Percentiles rank a stretch among this genome's conserved stretches.
phyloP scores from a whole-genome alignment of 2,113 vertebrate genomes.

The Mus pahari region DNA sequence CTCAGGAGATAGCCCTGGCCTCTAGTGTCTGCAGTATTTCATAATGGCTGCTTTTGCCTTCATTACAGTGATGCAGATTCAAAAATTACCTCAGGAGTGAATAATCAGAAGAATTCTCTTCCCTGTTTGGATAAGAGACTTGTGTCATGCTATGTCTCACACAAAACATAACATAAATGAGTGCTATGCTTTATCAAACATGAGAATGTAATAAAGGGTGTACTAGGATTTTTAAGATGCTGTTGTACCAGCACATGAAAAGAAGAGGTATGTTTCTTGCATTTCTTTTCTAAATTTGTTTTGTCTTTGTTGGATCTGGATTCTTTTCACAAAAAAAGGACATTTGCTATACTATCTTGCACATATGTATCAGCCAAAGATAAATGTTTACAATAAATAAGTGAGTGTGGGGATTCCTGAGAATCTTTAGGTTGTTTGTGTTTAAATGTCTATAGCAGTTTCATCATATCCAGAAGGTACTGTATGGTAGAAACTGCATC shows the following conservation, averaged over 20 bases:
- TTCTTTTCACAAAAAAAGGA: neutral
- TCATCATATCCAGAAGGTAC: neutral
- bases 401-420: conserved; percentile 16
- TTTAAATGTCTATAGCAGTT: neutral
- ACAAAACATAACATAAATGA: neutral
- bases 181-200: neutral
- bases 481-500: neutral
- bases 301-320: neutral
- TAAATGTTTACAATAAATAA: conserved; percentile 51
- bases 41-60: neutral
- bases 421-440: conserved; percentile 8
- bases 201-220: neutral
- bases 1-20: too few relatives aligned
- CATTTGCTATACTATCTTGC: neutral
- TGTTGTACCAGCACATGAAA: neutral
- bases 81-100: neutral
- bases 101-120: neutral
- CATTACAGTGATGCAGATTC: neutral
- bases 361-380: conserved; percentile 19
- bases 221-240: neutral
- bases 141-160: neutral
- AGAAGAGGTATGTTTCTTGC: neutral
- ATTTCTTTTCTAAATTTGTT: conserved; percentile 39
- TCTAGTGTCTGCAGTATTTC: neutral
- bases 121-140: neutral